Base-by-base conservation (phyloP, 2,888 invertebrate species). In the Abscondita cerata region DNA sequence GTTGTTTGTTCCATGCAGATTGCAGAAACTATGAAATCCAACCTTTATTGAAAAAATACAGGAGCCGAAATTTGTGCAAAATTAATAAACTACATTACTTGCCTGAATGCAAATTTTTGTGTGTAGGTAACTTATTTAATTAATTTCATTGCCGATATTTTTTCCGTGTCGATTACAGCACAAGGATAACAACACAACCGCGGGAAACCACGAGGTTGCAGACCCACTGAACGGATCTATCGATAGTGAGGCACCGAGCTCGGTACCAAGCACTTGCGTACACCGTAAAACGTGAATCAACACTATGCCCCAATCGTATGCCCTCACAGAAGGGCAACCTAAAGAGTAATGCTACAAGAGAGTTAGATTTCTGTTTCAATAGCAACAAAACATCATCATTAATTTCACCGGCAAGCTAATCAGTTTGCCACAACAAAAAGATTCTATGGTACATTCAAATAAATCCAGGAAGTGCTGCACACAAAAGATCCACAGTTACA, bases 171-270 rank as follows among this genome's bases (percentile, higher is more conserved):
- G 6, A 25, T 16, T 13, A 48, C 25, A 20, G 15, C 48, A 33
- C 25, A 25, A 25, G 25, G 25, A 25, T 6, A 25, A 25, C 11
- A 18, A 48, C 59, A 47, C 60, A 19, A 44, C 60, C 51, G 25
- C 60, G 44, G n/a, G n/a, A 55, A 51, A 55, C 50, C 51, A 34
- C 41, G 51, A 60, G 52, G 54, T 60, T 55, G 44, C 34, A 51
- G 54, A 51, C 52, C 38, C 60, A 60, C 60, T 60, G 55, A 60
- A 55, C 51, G 41, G 44, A 31, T 52, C 56, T 46, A 56, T 56
- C 56, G 52, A 36, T 52, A 58, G 52, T 41, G 38, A 25, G 25
- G 41, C 52, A 58, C 52, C 44, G 51, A 50, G 40, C 40, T 16
- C 57, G 50, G 44, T 44, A 44, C 44, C 44, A n/a, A n/a, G 19